Conservation (phyloP, 2,797 vertebrate genomes). For the Cryptoblepharus egeriae region DNA sequence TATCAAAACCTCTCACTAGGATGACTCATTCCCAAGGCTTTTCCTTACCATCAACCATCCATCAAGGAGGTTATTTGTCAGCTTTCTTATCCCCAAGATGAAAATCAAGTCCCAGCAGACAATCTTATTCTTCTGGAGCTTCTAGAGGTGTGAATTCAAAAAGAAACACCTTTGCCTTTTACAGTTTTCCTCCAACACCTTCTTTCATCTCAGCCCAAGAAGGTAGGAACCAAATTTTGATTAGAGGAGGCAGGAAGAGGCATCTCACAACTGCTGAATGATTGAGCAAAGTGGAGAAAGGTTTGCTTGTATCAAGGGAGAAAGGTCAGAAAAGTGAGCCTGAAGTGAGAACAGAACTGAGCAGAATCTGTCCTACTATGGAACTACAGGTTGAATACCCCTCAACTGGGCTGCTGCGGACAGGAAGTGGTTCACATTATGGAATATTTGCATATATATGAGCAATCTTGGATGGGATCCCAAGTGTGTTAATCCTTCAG, state of each 20-base stretch:
- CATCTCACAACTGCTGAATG: neutral
- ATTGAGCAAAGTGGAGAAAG: neutral
- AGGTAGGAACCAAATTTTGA: constrained; percentile 19
- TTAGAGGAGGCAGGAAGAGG: neutral
- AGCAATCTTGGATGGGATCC: too few relatives aligned
- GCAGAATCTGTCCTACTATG: neutral
- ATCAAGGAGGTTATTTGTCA: constrained; percentile 55
- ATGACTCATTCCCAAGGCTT: constrained; percentile 51
- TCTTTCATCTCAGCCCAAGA: neutral
- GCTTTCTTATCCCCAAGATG: constrained; percentile 62
- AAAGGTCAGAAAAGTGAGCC: too few relatives aligned
- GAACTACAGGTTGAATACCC: too few relatives aligned
- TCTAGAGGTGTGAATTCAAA: constrained; percentile 59
- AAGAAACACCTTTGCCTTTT: constrained; percentile 30
- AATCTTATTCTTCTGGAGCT: constrained; percentile 47
- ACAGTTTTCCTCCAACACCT: too few relatives aligned
- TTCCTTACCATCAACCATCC: constrained; percentile 59
- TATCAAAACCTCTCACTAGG: constrained; percentile 47
- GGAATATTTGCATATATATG: too few relatives aligned
- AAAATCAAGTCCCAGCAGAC: constrained; percentile 49
- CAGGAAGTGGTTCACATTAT: too few relatives aligned
- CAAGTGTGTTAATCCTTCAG: too few relatives aligned
- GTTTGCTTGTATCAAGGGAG: neutral
- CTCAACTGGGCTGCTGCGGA: too few relatives aligned
- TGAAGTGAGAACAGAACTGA: neutral